Evolutionary conservation across 2,113 vertebrate species (phyloP), one percentile per base, ranked within the genome.

Genomic region (Camelus dromedarius): DNA sequence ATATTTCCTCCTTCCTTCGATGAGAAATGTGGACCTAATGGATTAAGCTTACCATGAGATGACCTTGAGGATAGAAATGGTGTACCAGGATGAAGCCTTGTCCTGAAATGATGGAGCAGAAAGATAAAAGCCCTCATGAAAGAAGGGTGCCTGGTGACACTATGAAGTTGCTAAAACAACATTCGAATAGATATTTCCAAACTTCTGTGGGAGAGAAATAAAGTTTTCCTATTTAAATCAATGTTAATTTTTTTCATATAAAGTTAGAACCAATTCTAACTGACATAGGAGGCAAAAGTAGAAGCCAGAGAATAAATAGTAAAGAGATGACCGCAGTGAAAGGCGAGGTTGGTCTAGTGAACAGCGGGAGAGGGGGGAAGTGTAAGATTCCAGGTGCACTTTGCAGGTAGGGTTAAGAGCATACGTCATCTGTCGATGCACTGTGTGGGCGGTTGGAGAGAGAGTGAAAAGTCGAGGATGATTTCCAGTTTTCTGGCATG

Each of bases 191-290:
- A 64, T 66, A 32, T 38, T 84, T 95, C 48, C 69, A 92, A 88
- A 93, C 15, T 12, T 38, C 77, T 3, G 11, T 35, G 83, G 60
- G 24, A 46, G 35, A 93, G 32, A 97, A 95, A 79, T 60, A 70
- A 87, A 73, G 8, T 48, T 54, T 77, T 42, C 13, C 70, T 58
- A 5, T 80, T 85, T n/a, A 88, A 42, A 66, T 32, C 28, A 94
- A 52, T 76, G 15, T 92, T 90, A n/a, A 67, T 20, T 90, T 95
- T 95, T 86, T 69, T 56, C 60, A 72, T 13, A 69, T 13, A 83
- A 42, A 83, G 3, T 60, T 48, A 26, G 89, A 93, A 84, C 62
- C 19, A 56, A 62, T 35, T 84, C 64, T n/a, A 89, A 66, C 62
- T 67, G 22, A 42, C 50, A 48, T n/a, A 54, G 52, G 69, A 92